Base-by-base conservation (phyloP, 2,888 invertebrate genomes). In the Chrysolina haemoptera region DNA sequence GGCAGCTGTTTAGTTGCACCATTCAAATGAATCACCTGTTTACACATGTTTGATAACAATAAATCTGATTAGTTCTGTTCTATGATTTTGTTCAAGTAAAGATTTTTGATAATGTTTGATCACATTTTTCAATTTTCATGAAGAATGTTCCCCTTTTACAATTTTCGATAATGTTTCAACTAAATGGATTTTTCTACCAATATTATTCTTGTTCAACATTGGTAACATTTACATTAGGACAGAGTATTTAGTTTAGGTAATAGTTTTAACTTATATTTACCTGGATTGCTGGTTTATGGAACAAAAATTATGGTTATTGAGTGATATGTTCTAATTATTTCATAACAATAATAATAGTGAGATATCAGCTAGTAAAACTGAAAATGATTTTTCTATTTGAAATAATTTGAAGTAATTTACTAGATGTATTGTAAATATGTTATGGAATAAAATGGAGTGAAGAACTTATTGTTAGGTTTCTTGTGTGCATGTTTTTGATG, bases 211-310 rank as follows among this genome's bases (percentile, higher is more conserved):
- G n/a, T n/a, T n/a, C n/a, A n/a, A 18, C 18, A 43, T 18, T 46
- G 22, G 14, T 40, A 12, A 62, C 14, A n/a, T 64, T 46, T 43
- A n/a, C 18, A 46, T 27, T 64, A 64, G 64, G 46, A 64, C n/a
- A n/a, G n/a, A n/a, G n/a, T n/a, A 22, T 22, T 46, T 48, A 48
- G 46, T 48, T 59, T 22, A 59, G 27, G n/a, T 59, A 27, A 27
- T 35, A 59, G n/a, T 59, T 14, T 55, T 18, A 22, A 55, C n/a
- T 59, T 59, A 43, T 68, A 63, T 63, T 55, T 68, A 75, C 14
- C 43, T 62, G 76, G 76, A 46, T 71, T 76, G 76, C 76, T 76
- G 76, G 76, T 76, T 71, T 50, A 72, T 62, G 76, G 76, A 76
- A 76, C 76, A 76, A 76, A 68, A 73, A 69, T 68, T 73, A 73